phyloP scores from a whole-genome alignment of 2,888 invertebrate genomes.

The Anagyrus pseudococci region DNA sequence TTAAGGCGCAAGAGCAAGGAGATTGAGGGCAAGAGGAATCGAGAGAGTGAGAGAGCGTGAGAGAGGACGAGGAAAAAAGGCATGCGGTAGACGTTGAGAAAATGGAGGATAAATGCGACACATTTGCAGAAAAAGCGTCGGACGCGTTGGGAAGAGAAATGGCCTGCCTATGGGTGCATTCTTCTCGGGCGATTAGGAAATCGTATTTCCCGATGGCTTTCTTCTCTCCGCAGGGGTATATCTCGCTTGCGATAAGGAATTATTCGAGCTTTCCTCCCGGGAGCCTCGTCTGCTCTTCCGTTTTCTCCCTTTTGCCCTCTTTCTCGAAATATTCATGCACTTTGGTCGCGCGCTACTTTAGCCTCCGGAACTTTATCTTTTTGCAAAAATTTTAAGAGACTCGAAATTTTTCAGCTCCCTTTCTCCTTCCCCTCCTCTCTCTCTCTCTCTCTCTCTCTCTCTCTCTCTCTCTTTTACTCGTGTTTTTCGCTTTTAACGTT shows the following conservation, averaged over 20 bases:
- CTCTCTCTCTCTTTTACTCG: too few species aligned
- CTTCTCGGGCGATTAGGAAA: conserved; percentile 35
- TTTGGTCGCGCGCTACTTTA: conserved; percentile 10
- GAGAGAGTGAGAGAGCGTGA: too few species aligned
- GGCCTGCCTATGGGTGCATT: conserved; percentile 23
- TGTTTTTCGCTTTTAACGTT: too few species aligned
- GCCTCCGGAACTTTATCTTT: conserved; percentile 32
- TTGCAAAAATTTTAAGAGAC: conserved; percentile 1
- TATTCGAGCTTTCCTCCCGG: conserved; percentile 8
- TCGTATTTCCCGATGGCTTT: conserved; percentile 32
- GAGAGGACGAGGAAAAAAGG: not conserved
- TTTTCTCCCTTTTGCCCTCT: not conserved
- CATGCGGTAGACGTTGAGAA: not conserved
- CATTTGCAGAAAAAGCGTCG: conserved; percentile 20
- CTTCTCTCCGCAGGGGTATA: not conserved
- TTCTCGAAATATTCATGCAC: conserved; percentile 22
- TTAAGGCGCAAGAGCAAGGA: not conserved
- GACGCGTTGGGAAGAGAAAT: conserved; percentile 27
- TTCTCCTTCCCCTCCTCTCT: not conserved
- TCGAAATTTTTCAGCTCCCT: not conserved
- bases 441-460: too few species aligned
- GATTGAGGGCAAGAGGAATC: not conserved
- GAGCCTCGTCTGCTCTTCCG: not conserved
- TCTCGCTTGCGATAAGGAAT: conserved; percentile 26
- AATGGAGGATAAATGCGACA: conserved; percentile 29